Percentiles rank a stretch among this genome's conserved stretches.
These are phyloP conservation scores for Zophobas morio DNA, from an alignment of 1,140 invertebrate species.

Conservation along the genomic window DNA sequence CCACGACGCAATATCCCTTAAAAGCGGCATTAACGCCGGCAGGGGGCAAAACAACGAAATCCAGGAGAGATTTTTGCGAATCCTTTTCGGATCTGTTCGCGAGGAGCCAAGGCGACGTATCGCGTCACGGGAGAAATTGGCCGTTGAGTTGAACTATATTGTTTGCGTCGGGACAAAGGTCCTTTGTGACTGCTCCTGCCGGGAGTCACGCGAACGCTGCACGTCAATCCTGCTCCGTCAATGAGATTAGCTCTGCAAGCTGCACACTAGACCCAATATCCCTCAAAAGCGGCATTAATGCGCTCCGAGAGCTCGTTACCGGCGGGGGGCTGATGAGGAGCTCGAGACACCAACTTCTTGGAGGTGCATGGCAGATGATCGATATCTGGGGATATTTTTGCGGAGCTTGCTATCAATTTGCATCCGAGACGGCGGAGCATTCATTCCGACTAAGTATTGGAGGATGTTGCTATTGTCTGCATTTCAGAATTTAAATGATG, in stretches of 20 bases:
- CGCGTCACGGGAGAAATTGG: too few species aligned
- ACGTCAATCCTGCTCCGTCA: neutral
- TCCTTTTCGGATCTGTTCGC: too few species aligned
- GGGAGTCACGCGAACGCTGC: too few species aligned
- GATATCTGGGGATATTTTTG: conserved; percentile 25
- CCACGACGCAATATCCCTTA: conserved; percentile 34
- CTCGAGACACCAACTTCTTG: conserved; percentile 2
- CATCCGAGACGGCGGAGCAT: conserved; percentile 29
- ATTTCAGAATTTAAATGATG: conserved; percentile 25
- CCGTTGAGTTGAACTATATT: too few species aligned
- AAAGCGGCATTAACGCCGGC: neutral
- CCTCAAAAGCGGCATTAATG: conserved; percentile 36
- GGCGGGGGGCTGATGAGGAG: conserved; percentile 16
- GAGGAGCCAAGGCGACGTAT: too few species aligned
- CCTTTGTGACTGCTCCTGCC: too few species aligned
- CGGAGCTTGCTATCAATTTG: conserved; percentile 31
- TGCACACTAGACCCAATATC: conserved; percentile 36
- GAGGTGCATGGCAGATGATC: conserved; percentile 24
- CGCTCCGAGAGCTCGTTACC: conserved; percentile 7
- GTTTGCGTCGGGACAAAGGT: too few species aligned
- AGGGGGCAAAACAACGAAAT: too few species aligned
- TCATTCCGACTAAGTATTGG: conserved; percentile 21
- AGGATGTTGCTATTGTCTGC: conserved; percentile 16
- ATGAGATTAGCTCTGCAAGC: conserved; percentile 35
- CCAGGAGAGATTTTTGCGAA: too few species aligned